Conservation (phyloP, 2,797 vertebrate species). For the Cyclura pinguis region DNA sequence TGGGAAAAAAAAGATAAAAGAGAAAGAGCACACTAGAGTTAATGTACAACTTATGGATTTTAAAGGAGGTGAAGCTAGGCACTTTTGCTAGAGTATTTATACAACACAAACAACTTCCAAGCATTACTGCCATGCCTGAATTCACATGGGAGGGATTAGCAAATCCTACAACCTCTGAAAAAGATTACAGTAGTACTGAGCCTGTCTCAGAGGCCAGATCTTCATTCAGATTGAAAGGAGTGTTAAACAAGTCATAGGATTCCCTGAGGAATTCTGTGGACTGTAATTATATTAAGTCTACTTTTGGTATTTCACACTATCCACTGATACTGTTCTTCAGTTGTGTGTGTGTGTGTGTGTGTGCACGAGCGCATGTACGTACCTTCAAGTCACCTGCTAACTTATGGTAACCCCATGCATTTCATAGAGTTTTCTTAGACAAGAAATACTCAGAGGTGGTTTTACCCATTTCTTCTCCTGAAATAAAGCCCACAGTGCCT, state of each 20-base stretch:
- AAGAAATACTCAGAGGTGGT: too few relatives aligned
- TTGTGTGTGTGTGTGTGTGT: too few relatives aligned
- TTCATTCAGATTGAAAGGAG: background rate
- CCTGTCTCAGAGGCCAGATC: background rate
- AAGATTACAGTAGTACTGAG: background rate
- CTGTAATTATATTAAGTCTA: background rate
- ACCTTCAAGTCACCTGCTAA: too few relatives aligned
- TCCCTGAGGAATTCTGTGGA: background rate
- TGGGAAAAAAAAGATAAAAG: too few relatives aligned
- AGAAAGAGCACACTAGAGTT: too few relatives aligned
- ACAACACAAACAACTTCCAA: background rate
- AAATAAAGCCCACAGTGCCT: too few relatives aligned
- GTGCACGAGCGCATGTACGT: too few relatives aligned
- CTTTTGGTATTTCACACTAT: background rate
- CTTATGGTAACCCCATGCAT: too few relatives aligned
- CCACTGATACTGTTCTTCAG: background rate
- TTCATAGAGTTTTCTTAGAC: too few relatives aligned
- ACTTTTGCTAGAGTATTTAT: background rate
- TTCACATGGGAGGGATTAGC: slow-evolving; percentile 8
- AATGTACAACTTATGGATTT: too few relatives aligned
- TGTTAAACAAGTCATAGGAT: background rate
- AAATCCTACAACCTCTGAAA: background rate
- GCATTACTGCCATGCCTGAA: background rate
- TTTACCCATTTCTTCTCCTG: too few relatives aligned
- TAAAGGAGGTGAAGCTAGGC: background rate